These are phyloP conservation scores for Dasysyrphus tricinctus DNA, from an alignment of 2,888 invertebrate genomes.

Conservation along the genomic window DNA sequence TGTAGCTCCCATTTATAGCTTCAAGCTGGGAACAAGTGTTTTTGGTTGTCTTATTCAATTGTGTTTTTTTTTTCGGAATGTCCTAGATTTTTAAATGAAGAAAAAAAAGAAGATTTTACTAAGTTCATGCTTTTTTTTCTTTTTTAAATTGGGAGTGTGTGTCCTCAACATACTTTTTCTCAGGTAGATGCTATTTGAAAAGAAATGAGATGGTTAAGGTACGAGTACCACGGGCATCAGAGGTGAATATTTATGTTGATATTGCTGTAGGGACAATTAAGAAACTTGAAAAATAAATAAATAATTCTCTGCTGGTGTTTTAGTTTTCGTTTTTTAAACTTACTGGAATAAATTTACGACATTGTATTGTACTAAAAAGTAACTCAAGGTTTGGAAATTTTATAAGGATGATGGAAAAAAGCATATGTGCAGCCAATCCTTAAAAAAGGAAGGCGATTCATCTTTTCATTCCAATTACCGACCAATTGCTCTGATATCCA, in stretches of 20 bases:
- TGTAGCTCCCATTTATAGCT: conserved; percentile 15
- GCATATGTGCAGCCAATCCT: too few species aligned
- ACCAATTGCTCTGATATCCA: too few species aligned
- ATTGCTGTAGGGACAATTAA: neutral
- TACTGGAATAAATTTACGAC: neutral
- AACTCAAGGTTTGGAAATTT: neutral
- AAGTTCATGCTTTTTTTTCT: conserved; percentile 10
- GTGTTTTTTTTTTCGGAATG: conserved; percentile 1
- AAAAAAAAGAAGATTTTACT: neutral
- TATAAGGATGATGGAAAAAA: too few species aligned
- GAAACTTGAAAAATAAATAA: conserved; percentile 1
- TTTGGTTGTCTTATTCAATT: conserved; percentile 37
- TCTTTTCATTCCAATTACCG: too few species aligned
- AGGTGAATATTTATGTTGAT: conserved; percentile 3
- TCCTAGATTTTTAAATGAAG: conserved; percentile 20
- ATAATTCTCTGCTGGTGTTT: neutral
- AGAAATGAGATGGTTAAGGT: neutral
- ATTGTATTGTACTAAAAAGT: neutral
- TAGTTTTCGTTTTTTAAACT: neutral
- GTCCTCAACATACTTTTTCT: conserved; percentile 34
- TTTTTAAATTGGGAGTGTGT: neutral
- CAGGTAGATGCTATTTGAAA: neutral
- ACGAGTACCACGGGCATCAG: neutral
- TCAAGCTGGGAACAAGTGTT: conserved; percentile 25
- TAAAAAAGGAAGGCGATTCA: too few species aligned